Conservation (phyloP, 2,113 vertebrate species). For the Zonotrichia leucophrys region DNA sequence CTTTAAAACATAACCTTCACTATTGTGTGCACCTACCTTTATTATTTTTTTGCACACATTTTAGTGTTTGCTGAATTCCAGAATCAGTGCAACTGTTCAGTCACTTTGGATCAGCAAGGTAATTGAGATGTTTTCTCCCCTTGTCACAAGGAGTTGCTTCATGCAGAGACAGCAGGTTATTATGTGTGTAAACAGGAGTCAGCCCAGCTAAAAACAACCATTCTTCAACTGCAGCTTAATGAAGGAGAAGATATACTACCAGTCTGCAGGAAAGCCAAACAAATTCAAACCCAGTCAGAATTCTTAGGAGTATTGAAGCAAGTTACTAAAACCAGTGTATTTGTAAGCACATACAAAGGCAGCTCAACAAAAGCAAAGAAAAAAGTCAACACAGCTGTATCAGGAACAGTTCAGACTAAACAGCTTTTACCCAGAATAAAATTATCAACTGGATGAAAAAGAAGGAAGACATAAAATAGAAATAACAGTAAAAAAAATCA, state of each 20-base stretch:
- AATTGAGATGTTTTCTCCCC: not conserved
- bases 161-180: not conserved
- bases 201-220: not conserved
- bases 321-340: not conserved
- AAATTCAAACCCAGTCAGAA: not conserved
- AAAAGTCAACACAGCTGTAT: fast-evolving
- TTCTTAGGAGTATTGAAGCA: not conserved
- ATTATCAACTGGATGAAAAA: not conserved
- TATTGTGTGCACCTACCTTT: not conserved
- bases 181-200: not conserved
- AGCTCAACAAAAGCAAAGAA: not conserved
- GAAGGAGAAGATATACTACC: not conserved
- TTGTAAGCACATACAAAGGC: not conserved
- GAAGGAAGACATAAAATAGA: not conserved
- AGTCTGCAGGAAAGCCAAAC: not conserved
- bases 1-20: not conserved
- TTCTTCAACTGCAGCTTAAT: not conserved
- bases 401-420: not conserved
- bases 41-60: not conserved
- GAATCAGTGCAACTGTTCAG: not conserved
- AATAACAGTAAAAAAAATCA: not conserved
- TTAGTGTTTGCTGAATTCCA: not conserved
- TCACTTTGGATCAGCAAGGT: not conserved
- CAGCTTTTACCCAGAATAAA: not conserved
- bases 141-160: not conserved